Evolutionary conservation across 1,140 invertebrate species (phyloP), one percentile per base, ranked within the genome.

Genomic region (Bombus confusus): DNA sequence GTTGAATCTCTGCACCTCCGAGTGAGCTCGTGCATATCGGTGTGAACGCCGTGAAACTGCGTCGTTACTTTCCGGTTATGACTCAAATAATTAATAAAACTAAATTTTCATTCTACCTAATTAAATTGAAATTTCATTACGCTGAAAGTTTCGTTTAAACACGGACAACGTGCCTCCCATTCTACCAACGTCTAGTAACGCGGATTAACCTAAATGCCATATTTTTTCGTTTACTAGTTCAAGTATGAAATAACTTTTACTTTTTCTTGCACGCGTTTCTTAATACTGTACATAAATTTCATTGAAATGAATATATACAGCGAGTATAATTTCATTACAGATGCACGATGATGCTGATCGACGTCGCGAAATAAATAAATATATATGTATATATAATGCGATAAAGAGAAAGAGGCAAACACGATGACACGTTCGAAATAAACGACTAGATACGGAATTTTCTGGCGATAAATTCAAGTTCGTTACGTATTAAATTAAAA

Each of bases 51-150:
- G 41, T 9, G 47, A 80, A 74, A 85, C 64, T 52, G 22, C 37
- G 22, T 68, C 83, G 43, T 74, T 64, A 39, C n/a, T 73, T 52
- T 62, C 52, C 34, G 25, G 9, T 66, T 41, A 37, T 6, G 22
- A 4, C 8, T 80, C 18, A 39, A 43, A 73, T 52, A 72, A 68
- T 52, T 66, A 34, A 73, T 80, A 73, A 39, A 80, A 85, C 22
- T 66, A 39, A 74, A 66, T 80, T 80, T 80, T 66, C 52, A 64
- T 85, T 31, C 13, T 71, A 47, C 10, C n/a, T 72, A 41, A 85
- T 80, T 73, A 47, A 73, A 52, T 47, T n/a, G 18, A 64, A 80
- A 85, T 74, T 73, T 85, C 22, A 74, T 74, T 25, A 57, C 8
- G n/a, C 13, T 81, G 41, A 73, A 80, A 41, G 31, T 74, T 85